Evolutionary conservation across 35 echinoderm and acorn worm genomes (phyloP), one percentile per base, ranked within the genome.

Genomic region (Nesometra sesokonis): DNA sequence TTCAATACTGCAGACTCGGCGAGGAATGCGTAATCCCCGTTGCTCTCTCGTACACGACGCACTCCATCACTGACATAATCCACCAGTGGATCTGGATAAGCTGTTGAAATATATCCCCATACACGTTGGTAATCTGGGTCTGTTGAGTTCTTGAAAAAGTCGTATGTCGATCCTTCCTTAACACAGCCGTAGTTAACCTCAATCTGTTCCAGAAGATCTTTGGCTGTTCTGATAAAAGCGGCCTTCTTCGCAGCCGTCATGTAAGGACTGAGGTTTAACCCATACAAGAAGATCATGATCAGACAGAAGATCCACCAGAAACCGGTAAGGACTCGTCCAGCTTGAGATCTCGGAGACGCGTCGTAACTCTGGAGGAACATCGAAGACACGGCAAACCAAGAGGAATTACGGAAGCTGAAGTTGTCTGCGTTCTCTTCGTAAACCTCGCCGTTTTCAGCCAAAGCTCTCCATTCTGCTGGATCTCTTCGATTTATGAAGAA

Each of bases 301-400:
- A 99, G 76, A 13, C 87, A 88, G 86, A 92, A 99, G 46, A 91
- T 86, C 79, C 82, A 99, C 96, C 96, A 99, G 77, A 99, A 99
- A 13, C 85, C 96, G 8, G 89, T 89, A 23, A 99, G 43, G 46
- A 91, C 77, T 0, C 96, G 96, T 29, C 89, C 88, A 3, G 96
- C 87, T 17, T 86, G 78, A 0, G 96, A 99, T 13, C 96, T 90
- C 35, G 96, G 96, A 0, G 96, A 94, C 13, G 83, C 78, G 33
- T 99, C 92, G 32, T 94, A 99, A 77, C 96, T 91, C 80, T 99
- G 96, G 27, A 99, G 76, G 33, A 91, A 88, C 37, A 99, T 83
- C 27, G 92, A 88, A 27, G 89, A 79, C n/a, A 98, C 87, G 23
- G 84, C 40, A 39, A 94, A 98, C 95, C 95, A 98, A 1, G 87